phyloP scores from a whole-genome alignment of 2,113 vertebrate species.

The Cranoglanis bouderius region DNA sequence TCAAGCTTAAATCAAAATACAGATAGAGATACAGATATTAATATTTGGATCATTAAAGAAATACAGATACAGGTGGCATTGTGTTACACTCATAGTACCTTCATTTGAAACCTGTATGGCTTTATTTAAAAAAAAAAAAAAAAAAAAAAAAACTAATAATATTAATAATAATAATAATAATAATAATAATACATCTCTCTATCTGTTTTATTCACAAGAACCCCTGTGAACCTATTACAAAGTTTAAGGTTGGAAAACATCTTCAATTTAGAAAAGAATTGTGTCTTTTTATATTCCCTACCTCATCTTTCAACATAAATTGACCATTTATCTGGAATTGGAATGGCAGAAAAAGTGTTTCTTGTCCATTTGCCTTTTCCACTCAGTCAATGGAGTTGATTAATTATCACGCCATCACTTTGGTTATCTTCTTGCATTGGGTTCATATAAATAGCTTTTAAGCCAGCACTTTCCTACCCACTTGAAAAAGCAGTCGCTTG shows the following conservation, averaged over 20 bases:
- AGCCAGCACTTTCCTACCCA: slow-evolving; percentile 55
- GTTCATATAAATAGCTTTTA: slow-evolving; percentile 67
- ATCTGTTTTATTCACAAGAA: background rate
- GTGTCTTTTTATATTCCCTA: slow-evolving; percentile 8
- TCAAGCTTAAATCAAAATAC: background rate
- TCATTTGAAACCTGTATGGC: background rate
- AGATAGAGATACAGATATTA: background rate
- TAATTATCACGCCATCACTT: slow-evolving; percentile 68
- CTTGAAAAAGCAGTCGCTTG: background rate
- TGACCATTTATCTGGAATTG: slow-evolving; percentile 27
- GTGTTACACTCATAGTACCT: background rate
- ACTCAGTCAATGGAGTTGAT: slow-evolving; percentile 73
- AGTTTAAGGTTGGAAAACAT: background rate
- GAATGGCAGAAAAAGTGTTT: slow-evolving; percentile 22
- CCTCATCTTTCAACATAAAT: slow-evolving; percentile 16
- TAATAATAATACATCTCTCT: background rate
- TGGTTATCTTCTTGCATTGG: slow-evolving; percentile 67
- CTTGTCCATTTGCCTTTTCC: slow-evolving; percentile 23
- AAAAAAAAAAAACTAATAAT: background rate
- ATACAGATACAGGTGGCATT: background rate
- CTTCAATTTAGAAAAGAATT: slow-evolving; percentile 11
- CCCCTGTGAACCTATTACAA: background rate
- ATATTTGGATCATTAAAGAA: background rate
- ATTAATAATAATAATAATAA: background rate
- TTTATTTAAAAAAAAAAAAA: background rate